phyloP scores from a whole-genome alignment of 2,797 vertebrate species.

The Spinus olivaceus region DNA sequence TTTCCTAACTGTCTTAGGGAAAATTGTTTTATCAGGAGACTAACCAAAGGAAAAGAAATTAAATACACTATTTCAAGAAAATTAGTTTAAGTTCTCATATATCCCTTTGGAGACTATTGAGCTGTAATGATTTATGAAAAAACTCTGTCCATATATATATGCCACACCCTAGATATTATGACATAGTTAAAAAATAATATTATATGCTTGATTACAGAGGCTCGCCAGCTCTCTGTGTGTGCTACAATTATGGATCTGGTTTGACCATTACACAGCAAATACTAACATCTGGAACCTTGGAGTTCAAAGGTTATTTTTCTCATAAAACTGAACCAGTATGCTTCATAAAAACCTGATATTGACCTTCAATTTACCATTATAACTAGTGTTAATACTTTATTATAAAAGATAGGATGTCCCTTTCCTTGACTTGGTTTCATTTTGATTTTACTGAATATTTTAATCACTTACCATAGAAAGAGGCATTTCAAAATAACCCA shows the following conservation, averaged over 20 bases:
- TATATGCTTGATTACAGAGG: slow-evolving; percentile 4
- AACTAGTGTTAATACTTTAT: background rate
- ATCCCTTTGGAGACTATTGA: background rate
- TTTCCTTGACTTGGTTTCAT: background rate
- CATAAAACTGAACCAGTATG: slow-evolving; percentile 60
- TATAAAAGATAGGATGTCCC: background rate
- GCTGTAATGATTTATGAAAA: slow-evolving; percentile 24
- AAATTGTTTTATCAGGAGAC: background rate
- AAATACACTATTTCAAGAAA: background rate
- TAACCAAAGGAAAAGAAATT: background rate
- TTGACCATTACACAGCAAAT: slow-evolving; percentile 67
- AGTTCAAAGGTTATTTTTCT: slow-evolving; percentile 68
- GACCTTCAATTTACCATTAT: slow-evolving; percentile 38
- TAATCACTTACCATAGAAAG: slow-evolving; percentile 1
- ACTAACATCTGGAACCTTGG: slow-evolving; percentile 72
- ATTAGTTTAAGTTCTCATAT: background rate
- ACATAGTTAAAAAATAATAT: slow-evolving; percentile 35
- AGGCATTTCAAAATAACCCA: background rate
- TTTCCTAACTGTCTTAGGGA: background rate
- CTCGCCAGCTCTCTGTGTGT: background rate
- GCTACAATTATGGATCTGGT: slow-evolving; percentile 60
- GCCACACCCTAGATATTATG: slow-evolving; percentile 19
- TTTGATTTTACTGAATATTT: slow-evolving; percentile 27
- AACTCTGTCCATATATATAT: background rate
- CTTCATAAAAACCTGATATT: slow-evolving; percentile 66